Percentiles rank a stretch among this genome's conserved stretches.
Evolutionary conservation across 2,888 invertebrate species (phyloP).

Genomic region (Fissipunctia ypsillon): DNA sequence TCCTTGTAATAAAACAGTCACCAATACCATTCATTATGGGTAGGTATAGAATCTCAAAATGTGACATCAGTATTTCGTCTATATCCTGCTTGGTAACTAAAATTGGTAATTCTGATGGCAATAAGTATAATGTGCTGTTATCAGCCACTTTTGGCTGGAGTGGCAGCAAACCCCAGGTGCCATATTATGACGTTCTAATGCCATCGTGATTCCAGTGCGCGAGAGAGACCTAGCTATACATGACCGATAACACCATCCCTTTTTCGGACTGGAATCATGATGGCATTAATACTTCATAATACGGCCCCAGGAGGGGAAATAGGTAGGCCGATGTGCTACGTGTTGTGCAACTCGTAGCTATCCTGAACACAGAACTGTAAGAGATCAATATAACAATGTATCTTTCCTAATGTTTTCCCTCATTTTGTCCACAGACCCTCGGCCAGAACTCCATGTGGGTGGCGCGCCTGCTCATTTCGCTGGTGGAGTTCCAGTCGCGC

Average conservation of each 20-base stretch:
- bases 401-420: too few species aligned
- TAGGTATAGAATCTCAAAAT: neutral
- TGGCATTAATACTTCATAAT: too few species aligned
- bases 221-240: too few species aligned
- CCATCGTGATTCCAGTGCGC: too few species aligned
- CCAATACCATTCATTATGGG: neutral
- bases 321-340: too few species aligned
- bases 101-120: neutral
- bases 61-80: neutral
- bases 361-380: too few species aligned
- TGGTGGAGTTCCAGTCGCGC: slow-evolving; percentile 97
- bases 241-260: too few species aligned
- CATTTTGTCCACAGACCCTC: slow-evolving; percentile 91
- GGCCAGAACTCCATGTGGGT: slow-evolving; percentile 98
- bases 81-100: neutral
- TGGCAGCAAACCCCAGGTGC: neutral
- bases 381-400: too few species aligned
- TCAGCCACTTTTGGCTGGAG: neutral
- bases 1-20: neutral
- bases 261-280: too few species aligned
- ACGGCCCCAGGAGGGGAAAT: too few species aligned
- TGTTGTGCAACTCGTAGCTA: too few species aligned
- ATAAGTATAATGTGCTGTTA: neutral
- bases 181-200: too few species aligned
- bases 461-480: slow-evolving; percentile 95